Base-by-base conservation (phyloP, 2,113 vertebrate species). In the Osmerus mordax region DNA sequence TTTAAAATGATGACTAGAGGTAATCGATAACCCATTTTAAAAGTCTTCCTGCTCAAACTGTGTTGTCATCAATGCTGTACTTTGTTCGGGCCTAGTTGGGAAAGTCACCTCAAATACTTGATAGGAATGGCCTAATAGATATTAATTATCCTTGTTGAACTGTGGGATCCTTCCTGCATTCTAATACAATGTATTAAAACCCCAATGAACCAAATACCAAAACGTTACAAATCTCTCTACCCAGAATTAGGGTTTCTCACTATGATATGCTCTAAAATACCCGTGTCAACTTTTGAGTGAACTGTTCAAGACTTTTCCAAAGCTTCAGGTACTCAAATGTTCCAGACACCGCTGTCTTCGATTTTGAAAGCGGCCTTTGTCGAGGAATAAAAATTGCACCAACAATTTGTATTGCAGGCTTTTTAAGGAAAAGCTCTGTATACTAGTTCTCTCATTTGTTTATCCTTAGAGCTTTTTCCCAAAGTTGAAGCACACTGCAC, bases 1-100 rank as follows among this genome's bases (percentile, higher is more conserved):
- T 77, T 78, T 67, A 77, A 85, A 78, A 77, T 84, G 69, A 78
- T 82, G 70, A 73, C 79, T 73, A 55, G 53, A 63, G 67, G 63
- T 52, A 72, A 90, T 88, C 88, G 76, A 89, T 88, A 86, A 51
- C 84, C 80, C 80, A 85, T 82, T 87, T 86, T 61, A 80, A 87
- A 88, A 88, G 74, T 73, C 79, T 87, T 82, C 83, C 12, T 76
- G 84, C 82, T 81, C 67, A 80, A 85, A 87, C 65, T 69, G 78
- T 73, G 60, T 60, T 65, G 81, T 85, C 83, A 83, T 85, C 79
- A 84, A 80, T 87, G 82, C 76, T 13, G 65, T 51, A 72, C 47
- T 28, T 69, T 32, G 18, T 71, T 72, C 68, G 16, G 14, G 19
- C 9, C 58, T 60, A 68, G 55, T 61, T 75, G 56, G 82, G 78